phyloP scores from a whole-genome alignment of 2,113 vertebrate genomes.

The Silurus asotus region DNA sequence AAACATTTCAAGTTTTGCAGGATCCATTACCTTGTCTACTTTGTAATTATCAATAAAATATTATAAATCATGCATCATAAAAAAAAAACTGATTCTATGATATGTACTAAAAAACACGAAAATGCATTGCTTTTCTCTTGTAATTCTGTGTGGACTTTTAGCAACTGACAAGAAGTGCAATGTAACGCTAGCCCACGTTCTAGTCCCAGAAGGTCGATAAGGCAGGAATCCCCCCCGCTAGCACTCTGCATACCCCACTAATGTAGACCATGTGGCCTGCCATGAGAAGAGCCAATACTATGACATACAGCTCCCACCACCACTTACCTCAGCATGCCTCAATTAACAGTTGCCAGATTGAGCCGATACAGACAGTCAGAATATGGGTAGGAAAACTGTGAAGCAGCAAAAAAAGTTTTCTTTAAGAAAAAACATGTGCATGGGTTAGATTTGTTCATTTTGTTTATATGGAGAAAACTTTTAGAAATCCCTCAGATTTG shows the following conservation, averaged over 20 bases:
- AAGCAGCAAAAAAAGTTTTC: neutral
- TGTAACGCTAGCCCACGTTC: slow-evolving; percentile 30
- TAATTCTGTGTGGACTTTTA: slow-evolving; percentile 16
- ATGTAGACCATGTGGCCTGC: slow-evolving; percentile 50
- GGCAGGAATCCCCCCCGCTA: slow-evolving; percentile 43
- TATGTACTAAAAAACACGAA: neutral
- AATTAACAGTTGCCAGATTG: slow-evolving; percentile 42
- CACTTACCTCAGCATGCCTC: neutral
- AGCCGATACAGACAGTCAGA: neutral
- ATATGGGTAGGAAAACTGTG: neutral
- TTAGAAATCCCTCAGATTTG: neutral
- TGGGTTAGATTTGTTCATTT: neutral
- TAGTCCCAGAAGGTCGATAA: slow-evolving; percentile 36
- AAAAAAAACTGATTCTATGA: neutral
- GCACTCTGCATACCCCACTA: slow-evolving; percentile 47
- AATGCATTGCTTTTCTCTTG: neutral
- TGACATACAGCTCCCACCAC: slow-evolving; percentile 20
- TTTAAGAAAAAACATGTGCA: neutral
- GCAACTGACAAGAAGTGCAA: slow-evolving; percentile 37
- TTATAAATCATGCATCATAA: neutral
- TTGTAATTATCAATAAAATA: neutral
- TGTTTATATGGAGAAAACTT: neutral
- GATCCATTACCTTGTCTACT: too few species aligned
- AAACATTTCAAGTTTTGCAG: neutral
- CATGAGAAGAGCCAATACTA: slow-evolving; percentile 31